phyloP scores from a whole-genome alignment of 2,797 vertebrate species.

The Masticophis lateralis region DNA sequence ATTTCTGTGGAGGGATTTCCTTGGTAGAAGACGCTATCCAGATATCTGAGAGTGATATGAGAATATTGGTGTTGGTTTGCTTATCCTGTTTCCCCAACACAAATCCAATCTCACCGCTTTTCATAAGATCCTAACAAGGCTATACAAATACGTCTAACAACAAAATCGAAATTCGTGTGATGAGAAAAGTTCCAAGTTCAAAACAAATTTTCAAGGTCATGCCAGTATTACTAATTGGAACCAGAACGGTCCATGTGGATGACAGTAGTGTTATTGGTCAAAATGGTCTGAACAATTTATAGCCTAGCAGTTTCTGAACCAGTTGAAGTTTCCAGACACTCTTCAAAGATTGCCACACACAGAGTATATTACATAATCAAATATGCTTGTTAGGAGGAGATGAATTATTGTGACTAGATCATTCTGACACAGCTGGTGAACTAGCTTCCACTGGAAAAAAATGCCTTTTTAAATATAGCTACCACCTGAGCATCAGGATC shows the following conservation, averaged over 20 bases:
- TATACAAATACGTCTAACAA: not conserved
- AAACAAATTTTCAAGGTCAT: not conserved
- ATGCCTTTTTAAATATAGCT: not conserved
- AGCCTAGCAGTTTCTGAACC: not conserved
- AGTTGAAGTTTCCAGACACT: not conserved
- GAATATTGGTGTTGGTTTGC: not conserved
- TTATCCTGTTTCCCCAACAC: not conserved
- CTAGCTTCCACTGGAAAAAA: not conserved
- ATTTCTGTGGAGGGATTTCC: not conserved
- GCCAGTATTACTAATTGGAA: not conserved
- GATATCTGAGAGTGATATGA: not conserved
- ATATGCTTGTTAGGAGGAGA: not conserved
- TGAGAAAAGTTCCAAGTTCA: not conserved
- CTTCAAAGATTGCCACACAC: not conserved
- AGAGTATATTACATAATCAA: constrained; percentile 1
- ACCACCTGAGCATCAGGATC: not conserved
- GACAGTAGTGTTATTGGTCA: not conserved
- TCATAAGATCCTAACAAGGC: not conserved
- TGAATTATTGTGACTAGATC: not conserved
- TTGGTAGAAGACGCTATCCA: not conserved
- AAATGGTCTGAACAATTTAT: not conserved
- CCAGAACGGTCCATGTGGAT: not conserved
- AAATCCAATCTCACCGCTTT: not conserved
- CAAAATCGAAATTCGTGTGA: not conserved
- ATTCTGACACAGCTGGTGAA: constrained; percentile 8